Evolutionary conservation across 2,797 vertebrate genomes (phyloP), one percentile per base, ranked within the genome.

Genomic region (Sebastes itinus): DNA sequence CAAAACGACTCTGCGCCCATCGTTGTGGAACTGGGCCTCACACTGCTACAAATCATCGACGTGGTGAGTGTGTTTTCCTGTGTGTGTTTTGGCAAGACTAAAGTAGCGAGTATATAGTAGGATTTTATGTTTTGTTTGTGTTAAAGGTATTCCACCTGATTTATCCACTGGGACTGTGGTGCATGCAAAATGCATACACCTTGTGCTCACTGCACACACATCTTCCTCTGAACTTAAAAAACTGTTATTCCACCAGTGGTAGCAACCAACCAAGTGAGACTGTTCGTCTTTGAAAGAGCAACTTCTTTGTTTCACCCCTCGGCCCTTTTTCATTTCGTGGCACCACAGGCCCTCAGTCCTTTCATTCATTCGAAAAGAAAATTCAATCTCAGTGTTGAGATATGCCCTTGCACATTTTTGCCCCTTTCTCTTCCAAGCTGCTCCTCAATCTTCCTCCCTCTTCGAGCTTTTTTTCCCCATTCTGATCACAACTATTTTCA

Each of bases 41-140:
- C 97, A 0, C 90, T 98, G 87, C 94, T 97, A n/a, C 97, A 98
- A 85, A 98, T 98, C 88, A 97, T 98, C 46, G 97, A 98, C 0
- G 97, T 98, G 96, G 97, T 98, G 92, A 96, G 94, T 55, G 52
- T 55, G 52, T 55, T 22, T 55, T 0, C n/a, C 20, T 55, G 52
- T 38, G 20, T 35, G n/a, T 52, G 35, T 88, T 12, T 28, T 8
- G n/a, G n/a, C 25, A 54, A 11, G 13, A 20, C 28, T 54, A 6
- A 52, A 28, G 5, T 35, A 14, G 7, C 13, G 5, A 22, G 30
- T 10, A 25, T 32, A n/a, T n/a, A n/a, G n/a, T n/a, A 23, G 70
- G 2, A 20, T 30, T 22, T 25, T 72, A 59, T 63, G 49, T 70
- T 30, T n/a, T 84, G 58, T 80, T 71, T 72, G 12, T 35, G 33